Percentiles rank a stretch among this genome's conserved stretches.
Conservation (phyloP, 2,888 invertebrate species). For the Holacanthella duospinosa region DNA sequence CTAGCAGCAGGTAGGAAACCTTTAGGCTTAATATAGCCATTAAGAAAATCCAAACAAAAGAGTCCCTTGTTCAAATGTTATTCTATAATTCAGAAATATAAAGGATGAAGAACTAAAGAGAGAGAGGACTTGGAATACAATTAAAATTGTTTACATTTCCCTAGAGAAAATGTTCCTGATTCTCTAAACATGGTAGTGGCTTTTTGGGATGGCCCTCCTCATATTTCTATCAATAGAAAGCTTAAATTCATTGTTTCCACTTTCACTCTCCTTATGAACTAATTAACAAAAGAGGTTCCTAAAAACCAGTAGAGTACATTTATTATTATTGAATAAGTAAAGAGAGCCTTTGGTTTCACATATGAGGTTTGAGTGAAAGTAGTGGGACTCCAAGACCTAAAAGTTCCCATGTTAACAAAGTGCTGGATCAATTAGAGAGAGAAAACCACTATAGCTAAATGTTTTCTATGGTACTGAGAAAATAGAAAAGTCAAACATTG, state of each 20-base stretch:
- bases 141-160: constrained; percentile 5
- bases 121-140: neutral
- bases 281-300: neutral
- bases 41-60: neutral
- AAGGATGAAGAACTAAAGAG: neutral
- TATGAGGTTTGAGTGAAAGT: neutral
- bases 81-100: neutral
- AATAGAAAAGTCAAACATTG: constrained; percentile 3
- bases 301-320: neutral
- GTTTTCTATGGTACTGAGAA: neutral
- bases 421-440: neutral
- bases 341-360: neutral
- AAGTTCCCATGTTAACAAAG: neutral
- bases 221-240: neutral
- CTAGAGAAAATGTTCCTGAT: neutral
- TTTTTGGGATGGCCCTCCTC: neutral
- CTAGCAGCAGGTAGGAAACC: too few species aligned
- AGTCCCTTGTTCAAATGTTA: neutral
- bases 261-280: neutral
- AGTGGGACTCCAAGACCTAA: neutral
- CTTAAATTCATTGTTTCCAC: neutral
- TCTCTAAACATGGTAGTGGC: neutral
- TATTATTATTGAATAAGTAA: constrained; percentile 3
- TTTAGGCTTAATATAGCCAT: too few species aligned
- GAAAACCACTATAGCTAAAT: constrained; percentile 1